Evolutionary conservation across 2,888 invertebrate genomes (phyloP).

Genomic region (Emesis furor): DNA sequence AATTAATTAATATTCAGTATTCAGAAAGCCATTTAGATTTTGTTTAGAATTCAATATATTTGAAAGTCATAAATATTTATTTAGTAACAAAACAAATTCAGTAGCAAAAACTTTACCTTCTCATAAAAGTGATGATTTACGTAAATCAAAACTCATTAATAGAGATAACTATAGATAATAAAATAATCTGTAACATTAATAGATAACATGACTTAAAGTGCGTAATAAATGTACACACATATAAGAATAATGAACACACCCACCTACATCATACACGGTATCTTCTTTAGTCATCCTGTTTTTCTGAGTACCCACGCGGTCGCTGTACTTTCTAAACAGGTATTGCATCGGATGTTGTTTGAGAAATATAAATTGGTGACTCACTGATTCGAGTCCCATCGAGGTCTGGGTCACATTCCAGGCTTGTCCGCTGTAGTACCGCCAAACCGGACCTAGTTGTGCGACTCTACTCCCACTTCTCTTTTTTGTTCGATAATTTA

Average conservation of each 20-base stretch:
- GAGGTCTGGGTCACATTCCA: constrained; percentile 91
- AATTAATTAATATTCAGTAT: no score
- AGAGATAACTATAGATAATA: constrained; percentile 19
- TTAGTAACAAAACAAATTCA: no score
- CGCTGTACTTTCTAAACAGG: constrained; percentile 84
- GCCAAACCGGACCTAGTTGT: constrained; percentile 79
- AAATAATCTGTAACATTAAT: constrained; percentile 17
- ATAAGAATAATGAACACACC: neutral
- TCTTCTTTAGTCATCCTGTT: constrained; percentile 72
- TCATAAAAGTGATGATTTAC: neutral
- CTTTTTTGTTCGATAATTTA: constrained; percentile 63
- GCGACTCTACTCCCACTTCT: constrained; percentile 58
- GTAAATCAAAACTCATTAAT: constrained; percentile 28
- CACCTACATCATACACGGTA: constrained; percentile 14
- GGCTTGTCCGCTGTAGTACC: constrained; percentile 75
- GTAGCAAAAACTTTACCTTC: no score
- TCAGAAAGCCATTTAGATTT: no score
- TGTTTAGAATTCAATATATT: no score
- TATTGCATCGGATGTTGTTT: constrained; percentile 78
- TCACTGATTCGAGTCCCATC: constrained; percentile 85
- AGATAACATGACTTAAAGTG: constrained; percentile 2
- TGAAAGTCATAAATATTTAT: no score
- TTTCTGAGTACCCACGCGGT: constrained; percentile 86
- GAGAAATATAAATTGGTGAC: constrained; percentile 82
- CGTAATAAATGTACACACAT: neutral